phyloP scores from a whole-genome alignment of 2,113 vertebrate genomes.

The Agapornis roseicollis region DNA sequence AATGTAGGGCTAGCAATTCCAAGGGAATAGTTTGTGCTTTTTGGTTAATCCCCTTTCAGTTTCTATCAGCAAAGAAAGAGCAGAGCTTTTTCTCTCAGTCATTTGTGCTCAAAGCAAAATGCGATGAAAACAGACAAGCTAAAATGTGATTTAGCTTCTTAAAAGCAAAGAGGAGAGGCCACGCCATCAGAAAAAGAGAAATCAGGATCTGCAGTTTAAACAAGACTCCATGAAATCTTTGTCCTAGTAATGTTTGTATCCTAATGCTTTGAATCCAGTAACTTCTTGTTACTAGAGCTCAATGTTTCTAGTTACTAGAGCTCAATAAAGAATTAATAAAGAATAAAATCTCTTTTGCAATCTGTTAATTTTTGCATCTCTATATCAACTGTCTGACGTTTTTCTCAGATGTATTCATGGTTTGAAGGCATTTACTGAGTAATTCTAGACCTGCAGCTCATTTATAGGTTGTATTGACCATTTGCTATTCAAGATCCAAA shows the following conservation, averaged over 20 bases:
- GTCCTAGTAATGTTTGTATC: not conserved
- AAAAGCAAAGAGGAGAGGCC: conserved; percentile 14
- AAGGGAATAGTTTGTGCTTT: conserved; percentile 22
- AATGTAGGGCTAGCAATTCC: conserved; percentile 15
- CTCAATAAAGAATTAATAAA: not conserved
- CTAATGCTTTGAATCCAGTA: conserved; percentile 2
- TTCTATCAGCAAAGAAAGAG: conserved; percentile 33
- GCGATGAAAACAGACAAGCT: conserved; percentile 15
- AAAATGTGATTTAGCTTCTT: conserved; percentile 13
- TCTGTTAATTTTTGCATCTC: not conserved
- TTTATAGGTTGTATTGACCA: not conserved
- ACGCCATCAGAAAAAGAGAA: not conserved
- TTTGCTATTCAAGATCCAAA: not conserved
- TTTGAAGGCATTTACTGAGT: not conserved
- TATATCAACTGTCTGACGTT: not conserved
- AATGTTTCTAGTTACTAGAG: not conserved
- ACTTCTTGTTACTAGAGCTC: conserved; percentile 10
- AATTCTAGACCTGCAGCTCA: not conserved
- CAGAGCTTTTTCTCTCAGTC: not conserved
- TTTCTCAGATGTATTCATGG: not conserved
- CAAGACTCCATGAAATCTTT: not conserved
- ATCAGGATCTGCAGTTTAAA: conserved; percentile 18
- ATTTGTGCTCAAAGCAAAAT: conserved; percentile 30
- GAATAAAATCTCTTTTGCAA: not conserved
- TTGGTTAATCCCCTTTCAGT: conserved; percentile 48